phyloP scores from a whole-genome alignment of 2,888 invertebrate species.

The Synergus itoensis region DNA sequence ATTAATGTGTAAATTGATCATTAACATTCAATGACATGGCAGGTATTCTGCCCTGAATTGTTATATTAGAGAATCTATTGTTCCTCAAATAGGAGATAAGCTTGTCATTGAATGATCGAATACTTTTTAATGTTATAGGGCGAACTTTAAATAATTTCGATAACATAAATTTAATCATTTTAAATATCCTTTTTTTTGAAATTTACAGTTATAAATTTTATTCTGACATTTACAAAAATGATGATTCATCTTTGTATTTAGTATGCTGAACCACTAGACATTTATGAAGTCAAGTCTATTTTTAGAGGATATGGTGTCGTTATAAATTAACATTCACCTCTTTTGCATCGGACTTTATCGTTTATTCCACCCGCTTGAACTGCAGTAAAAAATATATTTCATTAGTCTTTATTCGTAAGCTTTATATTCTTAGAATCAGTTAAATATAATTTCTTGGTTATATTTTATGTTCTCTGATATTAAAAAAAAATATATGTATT shows the following conservation, averaged over 20 bases:
- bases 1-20: constrained; percentile 59
- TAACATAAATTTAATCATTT: not conserved
- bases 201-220: not conserved
- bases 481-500: too few relatives aligned
- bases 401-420: not conserved
- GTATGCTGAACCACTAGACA: constrained; percentile 30
- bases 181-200: not conserved
- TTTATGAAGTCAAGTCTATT: constrained; percentile 39
- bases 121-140: not conserved
- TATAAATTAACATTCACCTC: constrained; percentile 34
- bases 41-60: constrained; percentile 49
- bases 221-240: constrained; percentile 13
- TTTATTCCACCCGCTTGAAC: constrained; percentile 1
- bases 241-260: constrained; percentile 35
- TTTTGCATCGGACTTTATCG: constrained; percentile 2
- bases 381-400: not conserved
- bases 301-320: constrained; percentile 25
- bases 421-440: not conserved
- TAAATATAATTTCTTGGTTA: not conserved
- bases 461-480: not conserved
- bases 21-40: constrained; percentile 68
- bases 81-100: not conserved
- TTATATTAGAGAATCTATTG: constrained; percentile 33
- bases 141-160: not conserved
- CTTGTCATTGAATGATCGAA: constrained; percentile 13